These are phyloP conservation scores for Heliangelus exortis DNA, from an alignment of 2,797 vertebrate genomes.

Conservation along the genomic window DNA sequence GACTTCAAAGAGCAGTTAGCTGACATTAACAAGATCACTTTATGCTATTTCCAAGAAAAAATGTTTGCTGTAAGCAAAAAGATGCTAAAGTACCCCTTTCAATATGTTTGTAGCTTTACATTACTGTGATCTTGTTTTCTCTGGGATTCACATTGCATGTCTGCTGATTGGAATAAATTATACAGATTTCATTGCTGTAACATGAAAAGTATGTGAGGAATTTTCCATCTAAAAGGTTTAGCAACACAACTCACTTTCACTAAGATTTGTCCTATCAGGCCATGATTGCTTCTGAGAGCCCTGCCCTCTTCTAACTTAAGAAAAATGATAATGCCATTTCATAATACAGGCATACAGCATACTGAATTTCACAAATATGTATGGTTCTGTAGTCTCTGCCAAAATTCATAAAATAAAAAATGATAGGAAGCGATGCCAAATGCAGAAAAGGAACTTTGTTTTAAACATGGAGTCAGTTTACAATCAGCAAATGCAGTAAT, in stretches of 20 bases:
- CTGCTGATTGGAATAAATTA: constrained; percentile 24
- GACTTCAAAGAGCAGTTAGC: background rate
- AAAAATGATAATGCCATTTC: background rate
- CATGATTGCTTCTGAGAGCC: background rate
- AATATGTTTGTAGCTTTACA: background rate
- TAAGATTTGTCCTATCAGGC: constrained; percentile 25
- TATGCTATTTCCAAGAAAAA: constrained; percentile 8
- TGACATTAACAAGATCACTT: background rate
- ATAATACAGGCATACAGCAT: background rate
- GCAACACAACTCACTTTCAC: background rate
- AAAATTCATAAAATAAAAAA: constrained; percentile 3
- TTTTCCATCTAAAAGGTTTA: constrained; percentile 45
- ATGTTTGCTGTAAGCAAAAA: constrained; percentile 13
- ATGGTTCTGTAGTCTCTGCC: background rate
- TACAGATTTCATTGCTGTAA: constrained; percentile 16
- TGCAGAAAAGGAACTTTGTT: background rate
- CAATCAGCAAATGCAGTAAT: background rate
- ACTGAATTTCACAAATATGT: background rate
- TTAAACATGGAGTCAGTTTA: constrained; percentile 18
- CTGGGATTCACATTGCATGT: background rate
- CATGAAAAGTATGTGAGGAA: constrained; percentile 26
- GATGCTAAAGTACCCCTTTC: background rate
- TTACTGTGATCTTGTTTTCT: constrained; percentile 21
- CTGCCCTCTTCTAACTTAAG: background rate
- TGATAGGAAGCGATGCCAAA: background rate